phyloP scores from a whole-genome alignment of 2,797 vertebrate genomes.

The Hirundo rustica region DNA sequence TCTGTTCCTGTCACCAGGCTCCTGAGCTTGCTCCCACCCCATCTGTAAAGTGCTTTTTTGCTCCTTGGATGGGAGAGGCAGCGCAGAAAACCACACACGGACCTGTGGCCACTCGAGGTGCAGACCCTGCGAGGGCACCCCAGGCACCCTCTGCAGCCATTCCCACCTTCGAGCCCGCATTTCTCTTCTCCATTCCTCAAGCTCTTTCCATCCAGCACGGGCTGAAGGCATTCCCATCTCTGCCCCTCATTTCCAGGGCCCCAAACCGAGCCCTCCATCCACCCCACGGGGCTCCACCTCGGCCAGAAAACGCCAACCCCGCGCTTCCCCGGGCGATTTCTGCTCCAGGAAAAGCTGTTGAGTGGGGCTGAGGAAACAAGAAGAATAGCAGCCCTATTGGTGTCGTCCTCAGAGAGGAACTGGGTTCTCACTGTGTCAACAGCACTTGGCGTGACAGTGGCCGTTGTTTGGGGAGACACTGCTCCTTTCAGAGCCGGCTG shows the following conservation, averaged over 20 bases:
- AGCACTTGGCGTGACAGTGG: conserved; percentile 77
- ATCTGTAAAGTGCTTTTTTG: not conserved
- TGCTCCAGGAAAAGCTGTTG: conserved; percentile 49
- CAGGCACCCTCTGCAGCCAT: not conserved
- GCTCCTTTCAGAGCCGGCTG: conserved; percentile 80
- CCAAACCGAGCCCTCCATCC: not conserved
- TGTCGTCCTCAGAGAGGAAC: conserved; percentile 73
- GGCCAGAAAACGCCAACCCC: not conserved
- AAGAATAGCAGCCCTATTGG: conserved; percentile 72
- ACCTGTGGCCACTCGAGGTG: accelerated
- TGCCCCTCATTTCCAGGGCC: not conserved
- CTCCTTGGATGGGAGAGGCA: not conserved
- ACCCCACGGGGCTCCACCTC: not conserved
- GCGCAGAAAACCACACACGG: accelerated
- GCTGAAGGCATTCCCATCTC: not conserved
- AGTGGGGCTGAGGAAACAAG: conserved; percentile 75
- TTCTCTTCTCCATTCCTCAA: not conserved
- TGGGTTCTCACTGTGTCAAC: conserved; percentile 78
- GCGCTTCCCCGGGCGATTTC: accelerated
- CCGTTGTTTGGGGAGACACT: conserved; percentile 76
- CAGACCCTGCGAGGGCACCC: not conserved
- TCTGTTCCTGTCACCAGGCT: not conserved
- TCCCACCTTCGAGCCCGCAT: no score
- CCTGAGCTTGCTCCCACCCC: not conserved
- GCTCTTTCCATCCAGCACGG: accelerated